Evolutionary conservation across 2,113 vertebrate genomes (phyloP).

Genomic region (Scalopus aquaticus): DNA sequence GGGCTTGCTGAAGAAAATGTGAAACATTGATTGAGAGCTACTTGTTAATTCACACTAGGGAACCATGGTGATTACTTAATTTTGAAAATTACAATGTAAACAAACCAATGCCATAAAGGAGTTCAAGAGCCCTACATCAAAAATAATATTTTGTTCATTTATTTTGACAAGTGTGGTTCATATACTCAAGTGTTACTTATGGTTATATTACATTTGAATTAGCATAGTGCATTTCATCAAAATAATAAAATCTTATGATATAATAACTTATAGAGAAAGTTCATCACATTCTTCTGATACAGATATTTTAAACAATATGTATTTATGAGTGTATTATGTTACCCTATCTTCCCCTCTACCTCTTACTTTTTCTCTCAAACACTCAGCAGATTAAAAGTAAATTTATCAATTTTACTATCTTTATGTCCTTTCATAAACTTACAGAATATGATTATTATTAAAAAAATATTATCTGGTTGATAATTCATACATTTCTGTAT

Average conservation of each 20-base stretch:
- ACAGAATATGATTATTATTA: not conserved
- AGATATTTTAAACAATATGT: slow-evolving; percentile 17
- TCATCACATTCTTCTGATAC: slow-evolving; percentile 40
- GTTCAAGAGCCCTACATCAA: slow-evolving; percentile 75
- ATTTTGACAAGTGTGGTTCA: slow-evolving; percentile 71
- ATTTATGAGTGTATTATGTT: not conserved
- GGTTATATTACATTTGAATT: slow-evolving; percentile 59
- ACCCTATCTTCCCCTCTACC: not conserved
- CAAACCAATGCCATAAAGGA: slow-evolving; percentile 69
- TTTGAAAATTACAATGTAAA: slow-evolving; percentile 80
- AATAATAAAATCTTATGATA: slow-evolving; percentile 67
- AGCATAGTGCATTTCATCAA: slow-evolving; percentile 67
- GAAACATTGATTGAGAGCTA: slow-evolving; percentile 69
- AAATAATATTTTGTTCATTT: slow-evolving; percentile 76
- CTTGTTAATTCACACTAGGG: slow-evolving; percentile 76
- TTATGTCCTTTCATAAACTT: not conserved
- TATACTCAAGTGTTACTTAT: slow-evolving; percentile 71
- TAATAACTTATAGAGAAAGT: slow-evolving; percentile 52
- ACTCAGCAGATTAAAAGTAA: not conserved
- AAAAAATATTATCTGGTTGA: not conserved
- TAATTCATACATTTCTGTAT: not conserved
- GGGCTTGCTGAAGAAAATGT: slow-evolving; percentile 58
- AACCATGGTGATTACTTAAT: slow-evolving; percentile 72
- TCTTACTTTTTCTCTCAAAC: not conserved
- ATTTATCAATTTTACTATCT: not conserved